These are phyloP conservation scores for Hipposideros armiger DNA, from an alignment of 2,113 vertebrate genomes.

Conservation along the genomic window DNA sequence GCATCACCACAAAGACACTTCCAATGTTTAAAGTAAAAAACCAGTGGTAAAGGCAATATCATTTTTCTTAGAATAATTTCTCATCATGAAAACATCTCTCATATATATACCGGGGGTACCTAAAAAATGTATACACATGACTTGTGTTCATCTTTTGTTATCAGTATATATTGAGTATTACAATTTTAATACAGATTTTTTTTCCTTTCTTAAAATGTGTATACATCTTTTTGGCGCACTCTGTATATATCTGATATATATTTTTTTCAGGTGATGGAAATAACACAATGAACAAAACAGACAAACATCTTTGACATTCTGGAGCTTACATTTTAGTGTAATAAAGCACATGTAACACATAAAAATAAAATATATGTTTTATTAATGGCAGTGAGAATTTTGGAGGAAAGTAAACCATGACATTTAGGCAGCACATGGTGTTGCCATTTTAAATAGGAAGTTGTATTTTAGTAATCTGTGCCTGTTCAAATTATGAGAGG, in stretches of 20 bases:
- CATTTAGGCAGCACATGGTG: not conserved
- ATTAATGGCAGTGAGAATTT: not conserved
- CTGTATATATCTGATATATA: too few relatives aligned
- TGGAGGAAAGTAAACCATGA: not conserved
- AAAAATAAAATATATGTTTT: not conserved
- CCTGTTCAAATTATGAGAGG: not conserved
- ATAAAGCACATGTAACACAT: not conserved
- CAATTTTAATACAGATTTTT: too few relatives aligned
- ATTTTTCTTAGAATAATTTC: constrained; percentile 24
- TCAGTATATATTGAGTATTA: too few relatives aligned
- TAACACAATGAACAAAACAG: not conserved
- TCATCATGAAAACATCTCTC: not conserved
- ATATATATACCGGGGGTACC: too few relatives aligned
- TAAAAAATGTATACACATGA: too few relatives aligned
- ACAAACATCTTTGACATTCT: not conserved
- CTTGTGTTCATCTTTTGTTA: too few relatives aligned
- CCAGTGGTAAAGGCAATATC: not conserved
- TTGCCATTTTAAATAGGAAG: not conserved
- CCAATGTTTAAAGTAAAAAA: not conserved
- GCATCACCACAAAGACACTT: not conserved
- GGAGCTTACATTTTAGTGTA: not conserved
- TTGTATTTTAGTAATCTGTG: not conserved
- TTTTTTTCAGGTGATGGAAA: not conserved
- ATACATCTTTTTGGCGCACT: too few relatives aligned
- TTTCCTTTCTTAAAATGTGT: too few relatives aligned